Percentiles rank a stretch among this genome's conserved stretches.
phyloP scores from a whole-genome alignment of 1,140 invertebrate genomes.

The Drosophila leontia region DNA sequence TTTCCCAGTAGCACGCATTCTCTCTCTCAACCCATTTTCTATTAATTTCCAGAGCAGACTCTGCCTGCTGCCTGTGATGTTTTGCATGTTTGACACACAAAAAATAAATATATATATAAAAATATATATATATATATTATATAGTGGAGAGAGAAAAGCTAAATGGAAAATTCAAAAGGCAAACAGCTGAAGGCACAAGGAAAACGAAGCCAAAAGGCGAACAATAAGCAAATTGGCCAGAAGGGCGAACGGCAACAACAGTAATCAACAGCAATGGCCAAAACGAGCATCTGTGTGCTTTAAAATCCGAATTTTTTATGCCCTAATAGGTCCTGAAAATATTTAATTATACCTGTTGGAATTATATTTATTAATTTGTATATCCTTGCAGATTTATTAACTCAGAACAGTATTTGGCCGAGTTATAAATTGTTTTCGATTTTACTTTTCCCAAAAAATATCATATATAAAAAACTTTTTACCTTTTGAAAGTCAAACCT shows the following conservation, averaged over 20 bases:
- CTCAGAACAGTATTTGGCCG: too few relatives aligned
- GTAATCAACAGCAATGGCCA: constrained; percentile 38
- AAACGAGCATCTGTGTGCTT: neutral
- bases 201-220: constrained; percentile 59
- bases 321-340: neutral
- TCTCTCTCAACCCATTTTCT: constrained; percentile 27
- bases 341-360: too few relatives aligned
- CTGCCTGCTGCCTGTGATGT: constrained; percentile 21
- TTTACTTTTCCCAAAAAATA: too few relatives aligned
- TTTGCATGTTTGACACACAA: constrained; percentile 51
- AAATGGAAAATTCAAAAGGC: constrained; percentile 23
- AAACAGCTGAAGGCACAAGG: constrained; percentile 8
- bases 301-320: constrained; percentile 8
- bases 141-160: neutral
- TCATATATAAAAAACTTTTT: too few relatives aligned
- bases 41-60: constrained; percentile 37
- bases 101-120: neutral
- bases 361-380: neutral
- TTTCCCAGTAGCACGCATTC: constrained; percentile 28
- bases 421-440: too few relatives aligned
- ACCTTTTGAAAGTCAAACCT: too few relatives aligned
- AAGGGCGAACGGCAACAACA: constrained; percentile 48
- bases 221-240: constrained; percentile 67
- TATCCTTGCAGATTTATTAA: too few relatives aligned
- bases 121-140: neutral